Evolutionary conservation across 2,888 invertebrate species (phyloP), one percentile per base, ranked within the genome.

Genomic region (Clistopyga incitator): DNA sequence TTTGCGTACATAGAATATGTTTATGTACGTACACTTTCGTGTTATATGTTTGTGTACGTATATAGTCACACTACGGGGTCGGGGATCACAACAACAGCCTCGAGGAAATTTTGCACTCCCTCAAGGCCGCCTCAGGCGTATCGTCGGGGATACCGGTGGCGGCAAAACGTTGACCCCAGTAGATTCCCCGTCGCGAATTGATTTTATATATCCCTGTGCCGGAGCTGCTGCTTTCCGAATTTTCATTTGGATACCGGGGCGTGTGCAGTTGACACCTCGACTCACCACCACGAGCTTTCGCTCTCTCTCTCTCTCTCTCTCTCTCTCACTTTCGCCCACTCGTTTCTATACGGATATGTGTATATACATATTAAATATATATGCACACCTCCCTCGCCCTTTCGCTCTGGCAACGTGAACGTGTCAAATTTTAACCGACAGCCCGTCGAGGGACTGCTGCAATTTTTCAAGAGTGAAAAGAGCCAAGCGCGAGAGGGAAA

Each of bases 191-290:
- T 75, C 67, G 82, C 47, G 50, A 74, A 85, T 86, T 85, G 81
- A 85, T 86, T 85, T 86, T 85, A 80, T 75, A 81, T 75, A 85
- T 75, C 65, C 82, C 59, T 47, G 47, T 72, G 72, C 34, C 61
- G 76, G 56, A 72, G 71, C 71, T 75, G 71, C 84, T 77, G 84
- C 89, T 90, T 90, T 89, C 84, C 88, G 87, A 91, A 91, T 89
- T 91, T 91, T 91, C 91, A 89, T 89, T 88, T 86, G 70, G 81
- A 75, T 84, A 78, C 75, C 61, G 75, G 78, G 81, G 79, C 68
- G 86, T 85, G 88, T 89, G 90, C 87, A 85, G 86, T 88, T 89
- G 89, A 89, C 90, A 90, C 86, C 85, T 81, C 85, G 82, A 76
- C 78, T 81, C 81, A 78, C 76, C 71, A 59, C 78, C 77, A 42